Conservation (phyloP, 92 coral and sea anemone species). For the Actinostola sp. region DNA sequence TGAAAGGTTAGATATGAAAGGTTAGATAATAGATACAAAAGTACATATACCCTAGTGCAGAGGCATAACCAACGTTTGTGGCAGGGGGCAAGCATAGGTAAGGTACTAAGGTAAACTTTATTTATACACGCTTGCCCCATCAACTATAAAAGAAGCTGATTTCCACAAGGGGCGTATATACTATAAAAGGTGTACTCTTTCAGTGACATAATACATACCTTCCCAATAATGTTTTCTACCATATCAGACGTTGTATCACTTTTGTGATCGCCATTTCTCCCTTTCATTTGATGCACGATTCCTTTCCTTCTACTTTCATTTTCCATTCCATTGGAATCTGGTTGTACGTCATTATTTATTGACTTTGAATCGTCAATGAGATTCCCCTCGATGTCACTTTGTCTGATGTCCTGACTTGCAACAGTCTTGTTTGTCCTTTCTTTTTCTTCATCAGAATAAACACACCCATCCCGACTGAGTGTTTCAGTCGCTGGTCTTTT, state of each 20-base stretch:
- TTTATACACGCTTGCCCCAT: no score
- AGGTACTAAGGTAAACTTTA: no score
- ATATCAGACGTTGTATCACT: constrained; percentile 31
- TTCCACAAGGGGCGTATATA: not conserved
- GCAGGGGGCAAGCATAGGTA: no score
- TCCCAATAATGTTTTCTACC: constrained; percentile 58
- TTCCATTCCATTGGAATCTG: not conserved
- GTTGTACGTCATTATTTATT: not conserved
- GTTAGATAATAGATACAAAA: not conserved
- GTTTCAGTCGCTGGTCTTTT: not conserved
- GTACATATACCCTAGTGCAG: not conserved
- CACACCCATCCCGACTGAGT: not conserved
- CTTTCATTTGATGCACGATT: constrained; percentile 6
- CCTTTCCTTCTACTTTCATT: constrained; percentile 15
- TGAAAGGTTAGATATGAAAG: not conserved
- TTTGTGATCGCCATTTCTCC: constrained; percentile 17
- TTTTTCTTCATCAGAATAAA: not conserved
- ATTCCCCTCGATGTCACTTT: not conserved
- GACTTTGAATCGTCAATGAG: not conserved
- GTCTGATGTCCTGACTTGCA: not conserved
- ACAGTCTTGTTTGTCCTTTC: not conserved
- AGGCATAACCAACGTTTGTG: not conserved
- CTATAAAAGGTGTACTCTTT: not conserved
- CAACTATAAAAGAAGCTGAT: no score
- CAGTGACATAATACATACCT: constrained; percentile 22